A percentile compares a stretch with the other conserved stretches of the same genome.
These are phyloP conservation scores for Drepana falcataria DNA, from an alignment of 2,888 invertebrate species.

Conservation along the genomic window DNA sequence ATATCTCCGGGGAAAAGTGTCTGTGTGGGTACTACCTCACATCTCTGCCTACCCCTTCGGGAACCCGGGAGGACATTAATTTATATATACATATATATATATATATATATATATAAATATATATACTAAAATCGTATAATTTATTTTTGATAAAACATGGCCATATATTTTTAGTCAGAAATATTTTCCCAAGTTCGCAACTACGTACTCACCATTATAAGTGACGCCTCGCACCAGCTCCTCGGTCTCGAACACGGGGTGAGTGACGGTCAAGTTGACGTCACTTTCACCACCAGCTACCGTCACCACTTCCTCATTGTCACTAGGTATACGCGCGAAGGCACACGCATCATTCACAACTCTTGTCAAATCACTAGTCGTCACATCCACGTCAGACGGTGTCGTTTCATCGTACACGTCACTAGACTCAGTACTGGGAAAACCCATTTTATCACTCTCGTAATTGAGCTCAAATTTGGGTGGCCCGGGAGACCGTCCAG, in stretches of 20 bases:
- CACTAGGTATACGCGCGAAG: constrained; percentile 63
- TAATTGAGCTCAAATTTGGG: constrained; percentile 36
- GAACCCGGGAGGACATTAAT: too few species aligned
- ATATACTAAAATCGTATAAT: too few species aligned
- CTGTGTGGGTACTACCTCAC: too few species aligned
- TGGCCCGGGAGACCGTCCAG: constrained; percentile 82
- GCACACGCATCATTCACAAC: constrained; percentile 60
- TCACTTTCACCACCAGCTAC: constrained; percentile 60
- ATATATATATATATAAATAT: too few species aligned
- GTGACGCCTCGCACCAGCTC: constrained; percentile 73
- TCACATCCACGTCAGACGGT: constrained; percentile 30
- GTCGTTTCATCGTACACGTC: constrained; percentile 36
- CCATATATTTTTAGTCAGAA: constrained; percentile 6
- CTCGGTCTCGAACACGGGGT: constrained; percentile 72
- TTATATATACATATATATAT: too few species aligned
- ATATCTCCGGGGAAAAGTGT: too few species aligned
- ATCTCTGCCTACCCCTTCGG: too few species aligned
- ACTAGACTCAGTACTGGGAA: constrained; percentile 31
- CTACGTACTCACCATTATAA: constrained; percentile 73
- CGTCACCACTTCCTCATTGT: constrained; percentile 62
- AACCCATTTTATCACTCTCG: neutral
- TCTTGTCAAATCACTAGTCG: constrained; percentile 27
- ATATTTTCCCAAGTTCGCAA: neutral
- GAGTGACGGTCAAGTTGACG: constrained; percentile 70
- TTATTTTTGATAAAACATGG: too few species aligned